A percentile compares a stretch with the other conserved stretches of the same genome.
These are phyloP conservation scores for Trichonephila clavipes DNA, from an alignment of 1,140 invertebrate genomes.

Conservation along the genomic window DNA sequence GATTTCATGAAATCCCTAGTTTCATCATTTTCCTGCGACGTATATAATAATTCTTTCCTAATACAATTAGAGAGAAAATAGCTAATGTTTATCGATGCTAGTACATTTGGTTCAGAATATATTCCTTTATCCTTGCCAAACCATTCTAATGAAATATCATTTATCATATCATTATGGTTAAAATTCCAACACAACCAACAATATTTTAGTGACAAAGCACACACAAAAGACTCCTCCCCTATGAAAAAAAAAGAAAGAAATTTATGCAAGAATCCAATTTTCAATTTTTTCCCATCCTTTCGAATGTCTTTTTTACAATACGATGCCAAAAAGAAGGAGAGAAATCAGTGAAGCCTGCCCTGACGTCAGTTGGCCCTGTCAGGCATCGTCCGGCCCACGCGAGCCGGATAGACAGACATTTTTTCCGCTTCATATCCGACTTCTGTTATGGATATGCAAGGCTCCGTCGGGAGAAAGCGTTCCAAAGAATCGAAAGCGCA, in stretches of 20 bases:
- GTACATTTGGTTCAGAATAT: no score
- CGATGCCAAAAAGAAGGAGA: background rate
- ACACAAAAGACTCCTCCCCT: background rate
- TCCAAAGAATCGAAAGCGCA: background rate
- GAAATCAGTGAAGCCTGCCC: background rate
- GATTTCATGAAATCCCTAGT: no score
- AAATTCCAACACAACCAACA: no score
- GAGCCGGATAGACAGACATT: background rate
- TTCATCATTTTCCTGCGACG: no score
- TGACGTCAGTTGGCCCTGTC: constrained; percentile 9
- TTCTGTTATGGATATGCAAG: constrained; percentile 34
- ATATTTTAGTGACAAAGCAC: background rate
- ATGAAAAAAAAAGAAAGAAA: background rate
- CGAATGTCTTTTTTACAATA: background rate
- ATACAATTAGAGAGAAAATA: no score
- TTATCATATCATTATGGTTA: no score
- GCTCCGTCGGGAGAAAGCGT: background rate
- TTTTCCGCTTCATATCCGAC: background rate
- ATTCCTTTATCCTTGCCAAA: no score
- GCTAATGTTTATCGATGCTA: no score
- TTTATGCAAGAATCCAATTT: no score
- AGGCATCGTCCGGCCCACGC: background rate
- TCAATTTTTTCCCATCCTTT: background rate
- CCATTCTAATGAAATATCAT: no score
- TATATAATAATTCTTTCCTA: no score